Conservation (phyloP, 2,113 vertebrate genomes). For the Cisticola juncidis region DNA sequence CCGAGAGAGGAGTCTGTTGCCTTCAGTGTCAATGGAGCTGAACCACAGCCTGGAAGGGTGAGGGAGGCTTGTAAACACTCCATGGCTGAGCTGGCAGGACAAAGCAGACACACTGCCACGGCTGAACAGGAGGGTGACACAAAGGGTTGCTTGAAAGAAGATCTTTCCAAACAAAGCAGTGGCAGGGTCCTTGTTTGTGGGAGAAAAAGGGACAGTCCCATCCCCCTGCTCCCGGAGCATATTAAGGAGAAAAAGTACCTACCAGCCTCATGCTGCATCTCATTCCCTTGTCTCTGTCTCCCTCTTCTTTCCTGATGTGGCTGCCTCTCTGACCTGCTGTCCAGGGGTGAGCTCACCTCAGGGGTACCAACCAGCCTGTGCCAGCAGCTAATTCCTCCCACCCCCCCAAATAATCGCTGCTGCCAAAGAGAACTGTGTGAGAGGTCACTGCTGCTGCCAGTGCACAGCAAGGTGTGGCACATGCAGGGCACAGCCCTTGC, state of each 20-base stretch:
- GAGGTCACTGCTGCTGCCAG: not conserved
- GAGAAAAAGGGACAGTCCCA: not conserved
- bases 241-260: not conserved
- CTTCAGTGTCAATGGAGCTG: slow-evolving; percentile 75
- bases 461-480: not conserved
- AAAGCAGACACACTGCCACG: not conserved
- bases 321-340: not conserved
- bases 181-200: slow-evolving; percentile 8
- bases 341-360: not conserved
- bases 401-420: not conserved
- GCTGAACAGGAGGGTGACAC: slow-evolving; percentile 10
- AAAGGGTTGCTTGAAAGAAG: slow-evolving; percentile 60
- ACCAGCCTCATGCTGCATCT: not conserved
- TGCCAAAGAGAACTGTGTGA: accelerated
- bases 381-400: not conserved
- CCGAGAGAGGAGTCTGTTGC: slow-evolving; percentile 65
- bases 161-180: slow-evolving; percentile 36
- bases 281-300: not conserved
- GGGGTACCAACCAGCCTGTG: not conserved
- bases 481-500: accelerated
- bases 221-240: not conserved
- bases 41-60: slow-evolving; percentile 70
- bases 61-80: slow-evolving; percentile 74
- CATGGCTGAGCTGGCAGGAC: slow-evolving; percentile 72
- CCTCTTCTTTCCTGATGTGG: accelerated